These are phyloP conservation scores for Xestia c-nigrum DNA, from an alignment of 2,888 invertebrate species.

Conservation along the genomic window DNA sequence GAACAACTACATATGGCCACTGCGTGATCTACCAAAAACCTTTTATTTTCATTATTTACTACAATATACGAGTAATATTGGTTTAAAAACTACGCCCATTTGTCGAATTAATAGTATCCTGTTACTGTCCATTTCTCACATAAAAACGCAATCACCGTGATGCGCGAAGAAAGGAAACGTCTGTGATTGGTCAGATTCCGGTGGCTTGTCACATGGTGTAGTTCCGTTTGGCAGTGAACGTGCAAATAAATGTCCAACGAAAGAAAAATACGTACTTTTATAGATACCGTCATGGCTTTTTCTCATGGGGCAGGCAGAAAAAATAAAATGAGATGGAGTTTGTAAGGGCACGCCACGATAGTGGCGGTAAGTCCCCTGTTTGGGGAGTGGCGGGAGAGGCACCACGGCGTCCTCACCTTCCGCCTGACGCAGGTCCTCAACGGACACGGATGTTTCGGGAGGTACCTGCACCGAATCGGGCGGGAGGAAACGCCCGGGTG, in stretches of 20 bases:
- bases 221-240: slow-evolving; percentile 13
- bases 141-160: slow-evolving; percentile 3
- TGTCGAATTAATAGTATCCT: not conserved
- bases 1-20: too few species aligned
- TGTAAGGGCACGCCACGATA: too few species aligned
- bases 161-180: slow-evolving; percentile 33
- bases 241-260: slow-evolving; percentile 1
- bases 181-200: slow-evolving; percentile 31
- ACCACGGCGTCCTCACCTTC: too few species aligned
- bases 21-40: too few species aligned
- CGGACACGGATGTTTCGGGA: too few species aligned
- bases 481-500: too few species aligned
- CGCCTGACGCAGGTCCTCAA: too few species aligned
- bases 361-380: too few species aligned
- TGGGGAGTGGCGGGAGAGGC: too few species aligned
- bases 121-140: not conserved
- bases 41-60: not conserved
- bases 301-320: not conserved
- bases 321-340: not conserved
- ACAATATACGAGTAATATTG: not conserved
- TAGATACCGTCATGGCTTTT: not conserved
- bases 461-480: too few species aligned
- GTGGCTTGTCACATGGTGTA: not conserved
- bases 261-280: not conserved
- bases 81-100: not conserved